A percentile compares a stretch with the other conserved stretches of the same genome.
These are phyloP conservation scores for Lasius fuliginosus DNA, from an alignment of 2,888 invertebrate species.

Conservation along the genomic window DNA sequence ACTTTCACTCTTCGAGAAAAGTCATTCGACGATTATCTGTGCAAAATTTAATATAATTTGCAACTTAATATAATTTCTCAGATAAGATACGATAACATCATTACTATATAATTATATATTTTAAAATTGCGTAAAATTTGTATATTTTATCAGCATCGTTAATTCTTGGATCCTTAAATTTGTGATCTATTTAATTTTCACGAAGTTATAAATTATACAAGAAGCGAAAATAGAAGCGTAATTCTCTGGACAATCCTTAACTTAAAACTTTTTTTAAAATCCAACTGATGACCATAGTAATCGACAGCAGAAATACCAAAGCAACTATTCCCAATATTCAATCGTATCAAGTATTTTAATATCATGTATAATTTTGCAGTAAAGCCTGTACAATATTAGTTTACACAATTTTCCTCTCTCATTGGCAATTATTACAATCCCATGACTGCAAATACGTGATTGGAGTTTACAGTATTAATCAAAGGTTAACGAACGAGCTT, in stretches of 20 bases:
- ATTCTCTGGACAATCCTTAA: neutral
- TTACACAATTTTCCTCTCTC: constrained; percentile 8
- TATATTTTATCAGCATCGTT: neutral
- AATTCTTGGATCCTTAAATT: neutral
- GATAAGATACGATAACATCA: neutral
- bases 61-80: neutral
- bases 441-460: constrained; percentile 22
- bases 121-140: neutral
- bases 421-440: neutral
- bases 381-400: constrained; percentile 3
- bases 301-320: constrained; percentile 11
- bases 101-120: neutral
- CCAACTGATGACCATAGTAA: constrained; percentile 32
- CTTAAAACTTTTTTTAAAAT: neutral
- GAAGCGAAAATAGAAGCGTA: neutral
- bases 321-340: neutral
- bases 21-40: neutral
- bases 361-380: neutral
- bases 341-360: neutral
- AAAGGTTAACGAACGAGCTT: constrained; percentile 16
- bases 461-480: constrained; percentile 22
- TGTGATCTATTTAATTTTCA: neutral
- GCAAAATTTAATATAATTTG: neutral
- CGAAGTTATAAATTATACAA: neutral
- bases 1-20: neutral